phyloP scores from a whole-genome alignment of 2,888 invertebrate species.

The Amblyteles armatorius region DNA sequence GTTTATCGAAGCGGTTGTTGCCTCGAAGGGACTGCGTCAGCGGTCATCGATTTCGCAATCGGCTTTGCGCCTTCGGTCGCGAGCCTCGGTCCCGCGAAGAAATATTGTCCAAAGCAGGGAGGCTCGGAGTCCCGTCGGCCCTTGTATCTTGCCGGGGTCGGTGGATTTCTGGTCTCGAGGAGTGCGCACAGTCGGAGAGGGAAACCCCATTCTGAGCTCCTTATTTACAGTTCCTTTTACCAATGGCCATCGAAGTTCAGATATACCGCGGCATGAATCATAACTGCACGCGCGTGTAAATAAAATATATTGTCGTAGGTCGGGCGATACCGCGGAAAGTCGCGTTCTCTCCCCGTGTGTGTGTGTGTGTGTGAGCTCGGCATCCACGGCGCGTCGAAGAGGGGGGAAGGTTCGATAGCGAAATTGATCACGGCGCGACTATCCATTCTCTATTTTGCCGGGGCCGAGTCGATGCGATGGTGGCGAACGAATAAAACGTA shows the following conservation, averaged over 20 bases:
- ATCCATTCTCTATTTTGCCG: conserved; percentile 53
- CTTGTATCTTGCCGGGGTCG: conserved; percentile 33
- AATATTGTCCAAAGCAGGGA: conserved; percentile 34
- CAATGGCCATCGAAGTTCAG: conserved; percentile 11
- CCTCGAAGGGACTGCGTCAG: conserved; percentile 40
- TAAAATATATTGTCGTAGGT: conserved; percentile 20
- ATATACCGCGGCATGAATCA: conserved; percentile 36
- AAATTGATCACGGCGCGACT: conserved; percentile 58
- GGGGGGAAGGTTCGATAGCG: conserved; percentile 47
- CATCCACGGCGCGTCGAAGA: conserved; percentile 10
- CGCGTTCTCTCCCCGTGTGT: conserved; percentile 18
- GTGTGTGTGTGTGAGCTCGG: neutral
- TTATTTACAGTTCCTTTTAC: conserved; percentile 59
- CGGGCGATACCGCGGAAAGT: conserved; percentile 27
- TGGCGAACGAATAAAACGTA: conserved; percentile 47
- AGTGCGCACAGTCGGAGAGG: neutral
- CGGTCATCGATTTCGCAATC: conserved; percentile 53
- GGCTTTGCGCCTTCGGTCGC: conserved; percentile 21
- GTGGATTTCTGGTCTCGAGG: conserved; percentile 27
- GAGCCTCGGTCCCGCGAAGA: conserved; percentile 21
- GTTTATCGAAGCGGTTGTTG: conserved; percentile 53
- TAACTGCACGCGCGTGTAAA: conserved; percentile 23
- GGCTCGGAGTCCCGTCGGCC: conserved; percentile 9
- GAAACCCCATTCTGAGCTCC: conserved; percentile 45
- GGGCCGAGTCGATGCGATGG: conserved; percentile 15